Evolutionary conservation across 2,797 vertebrate genomes (phyloP), one percentile per base, ranked within the genome.

Genomic region (Pipistrellus nathusii): DNA sequence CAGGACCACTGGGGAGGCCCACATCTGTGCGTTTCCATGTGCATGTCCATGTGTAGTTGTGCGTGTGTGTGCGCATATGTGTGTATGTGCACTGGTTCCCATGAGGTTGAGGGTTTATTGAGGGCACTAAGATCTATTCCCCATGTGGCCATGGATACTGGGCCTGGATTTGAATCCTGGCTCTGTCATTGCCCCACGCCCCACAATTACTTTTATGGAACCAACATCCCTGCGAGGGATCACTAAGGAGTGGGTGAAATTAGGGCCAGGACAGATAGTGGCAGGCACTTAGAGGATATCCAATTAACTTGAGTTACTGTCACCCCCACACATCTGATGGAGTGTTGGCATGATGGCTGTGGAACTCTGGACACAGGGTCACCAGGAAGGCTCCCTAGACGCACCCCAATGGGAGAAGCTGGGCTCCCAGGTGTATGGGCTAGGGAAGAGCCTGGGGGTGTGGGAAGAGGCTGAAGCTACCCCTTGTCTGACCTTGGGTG

Each of bases 11-110:
- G 2, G 0, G 32, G 55, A 32, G 44, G 69, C 69, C 27, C 51
- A 4, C 0, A 2, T 7, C 23, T 18, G 46, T 5, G 59, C 18
- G 5, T 62, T n/a, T 15, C 8, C 27, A 13, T 44, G 27, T 18
- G 44, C 14, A 4, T 41, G n/a, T 17, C 59, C 23, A 1, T 5
- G 18, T n/a, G 46, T 3, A 4, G 20, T n/a, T 73, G 53, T 8
- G 3, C 2, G 0, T 55, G 62, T 21, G 23, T 41, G 46, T 18
- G 48, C 6, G 13, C 46, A 48, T 48, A 48, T 48, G 25, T 59
- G 35, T 12, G 15, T 30, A 20, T 4, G 3, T 32, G 41, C 0
- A 0, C 38, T 9, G n/a, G 13, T 15, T 38, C 32, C 51, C 0
- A 1, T 15, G 55, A 35, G 76, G 20, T 32, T 38, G 84, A 32